Evolutionary conservation across 30 jellyfish, hydroid and myxozoan genomes (phyloP).

Genomic region (Turritopsis rubra): DNA sequence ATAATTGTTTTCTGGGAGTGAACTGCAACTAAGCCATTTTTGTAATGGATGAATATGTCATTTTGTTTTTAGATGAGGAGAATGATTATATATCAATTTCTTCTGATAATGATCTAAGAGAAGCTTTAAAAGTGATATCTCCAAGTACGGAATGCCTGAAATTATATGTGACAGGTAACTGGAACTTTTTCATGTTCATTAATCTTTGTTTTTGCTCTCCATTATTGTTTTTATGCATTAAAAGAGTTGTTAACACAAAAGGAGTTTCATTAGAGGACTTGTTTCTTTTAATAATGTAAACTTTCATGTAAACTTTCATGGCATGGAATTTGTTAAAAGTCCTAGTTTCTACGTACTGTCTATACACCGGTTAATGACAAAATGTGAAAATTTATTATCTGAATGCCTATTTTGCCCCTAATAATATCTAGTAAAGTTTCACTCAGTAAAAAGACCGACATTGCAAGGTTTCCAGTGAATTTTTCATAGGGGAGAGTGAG

Average conservation of each 20-base stretch:
- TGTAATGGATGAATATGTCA: background rate
- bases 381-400: background rate
- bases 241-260: too few relatives aligned
- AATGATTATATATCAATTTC: slow-evolving; percentile 74
- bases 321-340: too few relatives aligned
- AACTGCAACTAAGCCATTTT: background rate
- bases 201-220: background rate
- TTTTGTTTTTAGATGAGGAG: slow-evolving; percentile 53
- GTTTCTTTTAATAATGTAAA: background rate
- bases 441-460: background rate
- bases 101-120: slow-evolving; percentile 76
- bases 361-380: too few relatives aligned
- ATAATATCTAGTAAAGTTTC: too few relatives aligned
- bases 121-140: slow-evolving; percentile 50
- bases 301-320: background rate
- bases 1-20: background rate
- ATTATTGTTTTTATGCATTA: too few relatives aligned
- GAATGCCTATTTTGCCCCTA: background rate
- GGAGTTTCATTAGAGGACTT: background rate
- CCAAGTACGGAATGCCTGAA: slow-evolving; percentile 37
- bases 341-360: too few relatives aligned
- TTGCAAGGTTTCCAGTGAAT: too few relatives aligned
- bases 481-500: too few relatives aligned
- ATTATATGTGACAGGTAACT: slow-evolving; percentile 74
- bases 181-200: too few relatives aligned